Evolutionary conservation across 2,888 invertebrate genomes (phyloP).

Genomic region (Melangyna quadrimaculata): DNA sequence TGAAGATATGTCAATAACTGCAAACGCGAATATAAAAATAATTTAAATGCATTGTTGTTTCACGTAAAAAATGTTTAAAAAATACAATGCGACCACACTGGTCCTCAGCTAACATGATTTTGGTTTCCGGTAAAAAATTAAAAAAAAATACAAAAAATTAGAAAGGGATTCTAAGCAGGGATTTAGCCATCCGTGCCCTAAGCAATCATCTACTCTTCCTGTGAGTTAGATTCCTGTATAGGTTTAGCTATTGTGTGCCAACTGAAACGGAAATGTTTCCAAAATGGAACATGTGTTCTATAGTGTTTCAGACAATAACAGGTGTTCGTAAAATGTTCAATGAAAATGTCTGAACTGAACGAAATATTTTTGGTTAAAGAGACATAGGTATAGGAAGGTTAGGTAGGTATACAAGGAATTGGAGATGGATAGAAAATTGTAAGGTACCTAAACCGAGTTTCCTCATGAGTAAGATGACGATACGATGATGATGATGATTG

Average conservation of each 20-base stretch:
- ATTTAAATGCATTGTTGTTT: no score
- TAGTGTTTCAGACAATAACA: conserved; percentile 37
- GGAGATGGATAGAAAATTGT: background rate
- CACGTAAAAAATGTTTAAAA: background rate
- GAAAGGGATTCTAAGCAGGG: conserved; percentile 20
- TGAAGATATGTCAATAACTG: no score
- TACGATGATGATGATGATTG: conserved; percentile 1
- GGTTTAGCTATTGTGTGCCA: conserved; percentile 31
- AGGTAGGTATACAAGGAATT: background rate
- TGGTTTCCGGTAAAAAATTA: background rate
- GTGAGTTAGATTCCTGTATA: conserved; percentile 6
- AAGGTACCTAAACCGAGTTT: background rate
- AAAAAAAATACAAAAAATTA: background rate
- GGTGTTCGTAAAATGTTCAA: conserved; percentile 52
- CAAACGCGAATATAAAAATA: no score
- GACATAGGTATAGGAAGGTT: background rate
- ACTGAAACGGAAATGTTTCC: conserved; percentile 57
- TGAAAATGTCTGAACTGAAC: conserved; percentile 33
- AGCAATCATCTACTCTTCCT: conserved; percentile 41
- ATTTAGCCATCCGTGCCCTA: conserved; percentile 50
- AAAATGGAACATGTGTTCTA: conserved; percentile 48
- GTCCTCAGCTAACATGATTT: background rate
- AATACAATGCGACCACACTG: background rate
- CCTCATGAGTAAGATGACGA: background rate
- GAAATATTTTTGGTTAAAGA: conserved; percentile 3